Evolutionary conservation across 1,140 invertebrate species (phyloP), one percentile per base, ranked within the genome.

Genomic region (Potamilus streckersoni): DNA sequence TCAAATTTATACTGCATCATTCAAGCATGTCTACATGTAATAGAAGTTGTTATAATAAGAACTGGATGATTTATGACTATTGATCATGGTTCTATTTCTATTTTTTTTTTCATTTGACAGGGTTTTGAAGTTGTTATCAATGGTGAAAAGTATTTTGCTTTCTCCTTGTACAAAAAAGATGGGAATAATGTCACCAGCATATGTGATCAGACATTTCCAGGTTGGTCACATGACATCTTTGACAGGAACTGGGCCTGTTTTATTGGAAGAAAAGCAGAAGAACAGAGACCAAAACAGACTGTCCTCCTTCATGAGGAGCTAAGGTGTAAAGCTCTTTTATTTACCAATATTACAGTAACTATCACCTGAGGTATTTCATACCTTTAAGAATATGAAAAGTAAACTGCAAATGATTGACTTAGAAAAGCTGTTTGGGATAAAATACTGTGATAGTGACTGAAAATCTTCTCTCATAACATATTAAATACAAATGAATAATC

Each of bases 151-250:
- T 92, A 89, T 74, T 91, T 91, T 86, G 91, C 90, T 3, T 92
- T 91, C 80, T 91, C 90, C 1, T 80, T 77, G 17, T 91, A 90
- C 71, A 81, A 87, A 70, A 73, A 85, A 58, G 66, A 76, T 55
- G 84, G 83, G 0, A 67, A 79, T 12, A 86, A 84, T 60, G 83
- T 87, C 0, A 87, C 84, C 1, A 91, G 90, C 74, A 83, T 83
- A 31, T 92, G 91, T 85, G 84, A 90, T 73, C 71, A 85, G 64
- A 90, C 89, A 6, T 75, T 89, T 31, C 84, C 86, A 60, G 91
- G 91, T 2, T 91, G 90, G 91, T 89, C 90, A 67, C 91, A 92
- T 81, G 89, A 91, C 82, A 80, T 90, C 0, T 79, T 89, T 60
- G 88, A 85, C 0, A 83, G 85, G n/a, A 87, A 90, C 70, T 91